A percentile compares a stretch with the other conserved stretches of the same genome.
These are phyloP conservation scores for Falco cherrug DNA, from an alignment of 2,797 vertebrate species.

Conservation along the genomic window DNA sequence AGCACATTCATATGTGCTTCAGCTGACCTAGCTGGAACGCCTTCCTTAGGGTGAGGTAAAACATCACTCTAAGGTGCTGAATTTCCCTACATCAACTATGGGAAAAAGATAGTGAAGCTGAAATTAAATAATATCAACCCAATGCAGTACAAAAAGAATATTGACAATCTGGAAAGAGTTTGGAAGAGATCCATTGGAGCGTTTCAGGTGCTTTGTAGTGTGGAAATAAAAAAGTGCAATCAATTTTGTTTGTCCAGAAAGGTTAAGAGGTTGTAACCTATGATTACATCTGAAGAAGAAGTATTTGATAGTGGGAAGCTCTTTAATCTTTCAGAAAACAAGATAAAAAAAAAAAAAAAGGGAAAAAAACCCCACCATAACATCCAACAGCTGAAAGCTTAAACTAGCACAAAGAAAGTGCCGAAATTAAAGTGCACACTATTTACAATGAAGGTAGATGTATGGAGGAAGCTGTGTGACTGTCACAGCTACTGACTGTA, in stretches of 20 bases:
- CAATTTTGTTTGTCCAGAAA: constrained; percentile 9
- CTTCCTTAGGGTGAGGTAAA: not conserved
- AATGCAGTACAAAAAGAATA: not conserved
- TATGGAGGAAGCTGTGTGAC: not conserved
- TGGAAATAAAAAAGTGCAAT: not conserved
- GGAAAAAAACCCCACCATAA: not conserved
- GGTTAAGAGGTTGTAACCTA: constrained; percentile 10
- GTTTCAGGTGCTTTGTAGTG: not conserved
- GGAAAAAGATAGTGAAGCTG: not conserved
- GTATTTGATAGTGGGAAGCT: not conserved
- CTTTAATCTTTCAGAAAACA: not conserved
- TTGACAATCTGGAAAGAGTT: not conserved
- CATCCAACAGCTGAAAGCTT: not conserved
- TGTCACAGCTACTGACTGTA: not conserved
- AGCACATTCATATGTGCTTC: not conserved
- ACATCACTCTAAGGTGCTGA: not conserved
- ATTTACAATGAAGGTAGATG: not conserved
- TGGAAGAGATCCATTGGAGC: constrained; percentile 2
- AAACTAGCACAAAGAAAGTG: not conserved
- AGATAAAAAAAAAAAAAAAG: not conserved
- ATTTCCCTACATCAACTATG: not conserved
- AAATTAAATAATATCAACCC: not conserved
- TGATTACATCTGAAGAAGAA: constrained; percentile 6
- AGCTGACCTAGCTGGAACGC: not conserved
- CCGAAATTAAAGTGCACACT: not conserved